phyloP scores from a whole-genome alignment of 2,888 invertebrate genomes.

The Drosophila meridiana region DNA sequence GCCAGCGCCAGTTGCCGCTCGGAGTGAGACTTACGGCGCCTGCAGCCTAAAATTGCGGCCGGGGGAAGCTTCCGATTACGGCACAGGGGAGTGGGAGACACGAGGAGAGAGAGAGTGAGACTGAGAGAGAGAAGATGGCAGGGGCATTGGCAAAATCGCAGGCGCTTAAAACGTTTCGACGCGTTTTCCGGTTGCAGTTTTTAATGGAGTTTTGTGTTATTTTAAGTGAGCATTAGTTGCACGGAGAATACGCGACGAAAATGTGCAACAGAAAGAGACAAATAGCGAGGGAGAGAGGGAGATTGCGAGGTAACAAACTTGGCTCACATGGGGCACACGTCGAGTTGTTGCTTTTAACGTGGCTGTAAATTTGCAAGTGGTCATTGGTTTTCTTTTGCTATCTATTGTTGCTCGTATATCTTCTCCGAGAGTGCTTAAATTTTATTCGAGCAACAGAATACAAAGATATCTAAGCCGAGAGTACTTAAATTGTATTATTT shows the following conservation, averaged over 20 bases:
- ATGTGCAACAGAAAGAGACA: slow-evolving; percentile 6
- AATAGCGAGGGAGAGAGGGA: neutral
- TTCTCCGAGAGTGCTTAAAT: neutral
- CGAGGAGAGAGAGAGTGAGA: neutral
- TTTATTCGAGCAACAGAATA: neutral
- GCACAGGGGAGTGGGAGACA: no score
- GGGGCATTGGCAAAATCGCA: slow-evolving; percentile 53
- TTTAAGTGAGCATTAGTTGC: slow-evolving; percentile 75
- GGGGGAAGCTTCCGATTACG: neutral
- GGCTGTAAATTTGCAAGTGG: slow-evolving; percentile 43
- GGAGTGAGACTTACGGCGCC: slow-evolving; percentile 42
- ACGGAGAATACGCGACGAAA: slow-evolving; percentile 28
- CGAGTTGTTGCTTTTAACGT: slow-evolving; percentile 32
- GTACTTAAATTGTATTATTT: neutral
- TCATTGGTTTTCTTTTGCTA: slow-evolving; percentile 18
- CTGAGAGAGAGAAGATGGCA: neutral
- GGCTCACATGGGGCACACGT: slow-evolving; percentile 41
- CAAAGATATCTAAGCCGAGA: neutral
- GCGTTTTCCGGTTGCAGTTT: slow-evolving; percentile 72
- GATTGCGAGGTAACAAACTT: slow-evolving; percentile 8
- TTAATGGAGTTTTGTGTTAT: slow-evolving; percentile 79
- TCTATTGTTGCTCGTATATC: neutral
- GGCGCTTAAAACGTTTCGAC: slow-evolving; percentile 74
- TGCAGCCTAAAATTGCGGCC: slow-evolving; percentile 46
- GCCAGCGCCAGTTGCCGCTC: slow-evolving; percentile 58